Evolutionary conservation across 2,797 vertebrate species (phyloP), one percentile per base, ranked within the genome.

Genomic region (Numenius phaeopus): DNA sequence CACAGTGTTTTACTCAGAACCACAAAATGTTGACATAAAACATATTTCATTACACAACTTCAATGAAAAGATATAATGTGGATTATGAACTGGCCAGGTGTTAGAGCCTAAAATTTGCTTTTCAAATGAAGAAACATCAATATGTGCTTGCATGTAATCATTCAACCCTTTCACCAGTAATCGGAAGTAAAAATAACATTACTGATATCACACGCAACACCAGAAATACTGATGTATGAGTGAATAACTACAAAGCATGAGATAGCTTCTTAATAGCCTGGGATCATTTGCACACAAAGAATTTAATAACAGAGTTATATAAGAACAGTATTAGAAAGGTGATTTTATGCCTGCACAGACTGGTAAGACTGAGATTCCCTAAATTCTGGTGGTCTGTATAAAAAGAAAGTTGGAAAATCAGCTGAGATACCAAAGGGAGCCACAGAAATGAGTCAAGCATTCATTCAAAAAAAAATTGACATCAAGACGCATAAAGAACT

Each of bases 381-480:
- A 89, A 50, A 24, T 83, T 87, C 67, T 71, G 24, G 50, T 40
- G 44, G 49, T 76, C 21, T 83, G 39, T 70, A 66, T 73, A 78
- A 86, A 46, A 77, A 71, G 6, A n/a, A 83, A 83, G 54, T 42
- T 89, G 40, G 61, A 86, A 94, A 92, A 92, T n/a, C 76, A 91
- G 22, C 54, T 83, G 84, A 37, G 65, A 91, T 71, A 54, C 34
- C 6, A 6, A 92, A 91, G 23, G 42, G 50, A 94, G 24, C 4
- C 79, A 82, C 85, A 79, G 78, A 76, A 94, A 88, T 29, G 61
- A 93, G 34, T 90, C 44, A 79, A 58, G 42, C 46, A 69, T 83
- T 90, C 87, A 86, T 73, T 67, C 59, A 59, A 61, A 90, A 78
- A 67, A 65, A 79, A 62, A 64, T 95, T 95, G 72, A 91, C 82